A percentile compares a stretch with the other conserved stretches of the same genome.
These are phyloP conservation scores for Parnassius mnemosyne DNA, from an alignment of 2,888 invertebrate species.

Conservation along the genomic window DNA sequence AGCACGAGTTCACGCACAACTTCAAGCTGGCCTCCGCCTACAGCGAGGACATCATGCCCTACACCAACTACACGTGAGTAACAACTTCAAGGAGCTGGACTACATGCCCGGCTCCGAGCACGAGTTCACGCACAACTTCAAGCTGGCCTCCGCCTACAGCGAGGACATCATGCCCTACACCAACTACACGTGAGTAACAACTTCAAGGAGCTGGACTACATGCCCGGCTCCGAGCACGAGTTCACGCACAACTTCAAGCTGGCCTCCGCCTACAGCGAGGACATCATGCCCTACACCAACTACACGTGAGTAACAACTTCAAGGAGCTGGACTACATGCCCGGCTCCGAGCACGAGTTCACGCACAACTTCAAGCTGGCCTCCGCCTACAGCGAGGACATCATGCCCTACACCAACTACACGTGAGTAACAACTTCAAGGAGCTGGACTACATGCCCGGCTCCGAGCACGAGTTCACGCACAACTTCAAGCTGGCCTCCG, in stretches of 20 bases:
- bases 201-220: slow-evolving; percentile 88
- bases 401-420: slow-evolving; percentile 99
- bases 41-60: slow-evolving; percentile 97
- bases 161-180: slow-evolving; percentile 98
- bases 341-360: slow-evolving; percentile 94
- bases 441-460: slow-evolving; percentile 81
- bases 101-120: slow-evolving; percentile 94
- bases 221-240: slow-evolving; percentile 93
- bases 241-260: slow-evolving; percentile 98
- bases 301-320: slow-evolving; percentile 88
- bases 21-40: slow-evolving; percentile 97
- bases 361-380: slow-evolving; percentile 97
- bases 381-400: slow-evolving; percentile 97
- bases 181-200: slow-evolving; percentile 93
- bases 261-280: slow-evolving; percentile 96
- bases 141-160: slow-evolving; percentile 96
- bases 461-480: slow-evolving; percentile 97
- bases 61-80: slow-evolving; percentile 98
- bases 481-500: slow-evolving; percentile 96
- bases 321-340: slow-evolving; percentile 75
- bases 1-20: slow-evolving; percentile 97
- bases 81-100: slow-evolving; percentile 82
- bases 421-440: slow-evolving; percentile 81
- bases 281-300: slow-evolving; percentile 98
- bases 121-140: slow-evolving; percentile 98